These are phyloP conservation scores for Osmerus mordax DNA, from an alignment of 2,113 vertebrate genomes.

Conservation along the genomic window DNA sequence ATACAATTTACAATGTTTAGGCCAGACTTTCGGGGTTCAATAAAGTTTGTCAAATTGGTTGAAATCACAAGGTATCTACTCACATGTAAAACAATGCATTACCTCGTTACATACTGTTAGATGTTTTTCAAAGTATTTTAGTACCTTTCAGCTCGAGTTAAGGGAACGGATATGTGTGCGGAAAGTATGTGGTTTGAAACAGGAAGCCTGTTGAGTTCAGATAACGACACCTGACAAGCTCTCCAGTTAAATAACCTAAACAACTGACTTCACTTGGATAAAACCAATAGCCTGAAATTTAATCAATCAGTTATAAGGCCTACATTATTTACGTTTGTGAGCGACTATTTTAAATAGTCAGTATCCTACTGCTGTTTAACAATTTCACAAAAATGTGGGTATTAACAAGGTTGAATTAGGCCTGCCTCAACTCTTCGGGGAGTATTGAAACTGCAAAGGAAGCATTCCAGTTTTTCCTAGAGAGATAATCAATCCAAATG, in stretches of 20 bases:
- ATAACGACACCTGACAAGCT: constrained; percentile 80
- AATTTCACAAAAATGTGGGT: too few species aligned
- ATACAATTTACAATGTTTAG: neutral
- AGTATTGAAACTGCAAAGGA: too few species aligned
- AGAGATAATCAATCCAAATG: too few species aligned
- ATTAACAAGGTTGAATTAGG: too few species aligned
- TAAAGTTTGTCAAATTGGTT: neutral
- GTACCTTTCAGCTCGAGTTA: constrained; percentile 47
- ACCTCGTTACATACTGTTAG: constrained; percentile 34
- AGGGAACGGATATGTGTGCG: constrained; percentile 72
- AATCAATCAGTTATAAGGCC: too few species aligned
- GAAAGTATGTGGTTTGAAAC: constrained; percentile 78
- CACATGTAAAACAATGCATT: constrained; percentile 30
- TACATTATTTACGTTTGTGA: too few species aligned
- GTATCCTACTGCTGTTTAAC: too few species aligned
- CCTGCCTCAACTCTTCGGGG: too few species aligned
- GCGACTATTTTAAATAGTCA: neutral
- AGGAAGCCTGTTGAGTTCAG: constrained; percentile 74
- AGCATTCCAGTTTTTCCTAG: too few species aligned
- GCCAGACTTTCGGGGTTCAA: neutral
- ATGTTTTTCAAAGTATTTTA: constrained; percentile 40
- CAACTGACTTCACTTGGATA: constrained; percentile 10
- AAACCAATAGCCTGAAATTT: neutral
- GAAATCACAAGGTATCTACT: constrained; percentile 8
- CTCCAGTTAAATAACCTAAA: constrained; percentile 50